These are phyloP conservation scores for Eubasilissa splendida DNA, from an alignment of 2,888 invertebrate genomes.

Conservation along the genomic window DNA sequence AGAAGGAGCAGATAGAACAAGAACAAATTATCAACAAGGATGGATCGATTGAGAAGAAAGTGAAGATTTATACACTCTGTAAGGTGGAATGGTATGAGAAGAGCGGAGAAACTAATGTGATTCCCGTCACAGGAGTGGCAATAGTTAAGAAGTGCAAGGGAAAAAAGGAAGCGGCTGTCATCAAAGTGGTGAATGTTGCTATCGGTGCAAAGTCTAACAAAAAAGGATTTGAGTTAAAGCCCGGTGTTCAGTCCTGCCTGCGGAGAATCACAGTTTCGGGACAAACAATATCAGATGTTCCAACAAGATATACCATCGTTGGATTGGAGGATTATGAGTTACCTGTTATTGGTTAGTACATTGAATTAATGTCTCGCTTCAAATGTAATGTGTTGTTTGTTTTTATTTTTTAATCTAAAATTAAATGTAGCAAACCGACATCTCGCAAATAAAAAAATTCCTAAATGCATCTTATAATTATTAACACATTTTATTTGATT, in stretches of 20 bases:
- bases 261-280: constrained; percentile 77
- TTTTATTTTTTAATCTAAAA: too few species aligned
- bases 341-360: constrained; percentile 73
- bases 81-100: constrained; percentile 81
- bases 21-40: constrained; percentile 68
- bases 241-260: constrained; percentile 77
- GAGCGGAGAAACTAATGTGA: constrained; percentile 74
- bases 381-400: too few species aligned
- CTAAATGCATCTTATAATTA: too few species aligned
- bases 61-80: constrained; percentile 75
- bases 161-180: constrained; percentile 70
- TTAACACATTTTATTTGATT: too few species aligned
- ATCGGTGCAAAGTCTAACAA: constrained; percentile 72
- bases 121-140: constrained; percentile 75
- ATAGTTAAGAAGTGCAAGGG: constrained; percentile 70
- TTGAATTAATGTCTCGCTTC: too few species aligned
- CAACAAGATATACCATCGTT: constrained; percentile 77
- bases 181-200: constrained; percentile 74
- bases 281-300: constrained; percentile 76
- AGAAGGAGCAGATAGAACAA: constrained; percentile 71
- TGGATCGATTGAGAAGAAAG: constrained; percentile 74
- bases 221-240: constrained; percentile 76
- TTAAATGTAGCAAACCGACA: too few species aligned
- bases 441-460: too few species aligned
- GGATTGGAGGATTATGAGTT: constrained; percentile 79